These are phyloP conservation scores for Hippocampus barbouri DNA, from an alignment of 2,113 vertebrate genomes.

Conservation along the genomic window DNA sequence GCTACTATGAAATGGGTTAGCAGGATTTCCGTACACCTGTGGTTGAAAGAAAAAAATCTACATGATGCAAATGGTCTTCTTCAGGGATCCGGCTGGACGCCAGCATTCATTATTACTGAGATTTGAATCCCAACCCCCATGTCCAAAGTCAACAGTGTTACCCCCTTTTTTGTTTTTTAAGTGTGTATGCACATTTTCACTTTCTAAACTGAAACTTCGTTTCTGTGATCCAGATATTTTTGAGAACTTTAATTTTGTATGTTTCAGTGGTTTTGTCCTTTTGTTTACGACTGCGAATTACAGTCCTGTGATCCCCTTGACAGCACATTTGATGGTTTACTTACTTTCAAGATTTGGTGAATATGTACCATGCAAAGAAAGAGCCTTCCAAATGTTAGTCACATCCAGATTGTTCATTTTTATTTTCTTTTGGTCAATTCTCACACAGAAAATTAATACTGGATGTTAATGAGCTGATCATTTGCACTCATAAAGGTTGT, in stretches of 20 bases:
- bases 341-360: neutral
- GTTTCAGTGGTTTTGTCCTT: neutral
- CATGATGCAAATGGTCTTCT: too few species aligned
- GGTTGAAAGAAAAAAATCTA: too few species aligned
- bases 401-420: neutral
- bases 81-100: too few species aligned
- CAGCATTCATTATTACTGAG: too few species aligned
- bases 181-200: too few species aligned
- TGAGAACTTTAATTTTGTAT: neutral
- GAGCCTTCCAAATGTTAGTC: neutral
- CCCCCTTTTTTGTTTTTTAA: too few species aligned
- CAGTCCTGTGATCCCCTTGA: neutral
- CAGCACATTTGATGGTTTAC: neutral
- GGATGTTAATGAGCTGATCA: neutral
- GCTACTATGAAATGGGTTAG: too few species aligned
- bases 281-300: neutral
- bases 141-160: too few species aligned
- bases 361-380: neutral
- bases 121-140: too few species aligned
- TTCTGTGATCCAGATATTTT: neutral
- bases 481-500: neutral
- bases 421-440: neutral
- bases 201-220: too few species aligned
- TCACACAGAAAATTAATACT: neutral
- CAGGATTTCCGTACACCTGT: too few species aligned